Evolutionary conservation across 2,888 invertebrate species (phyloP), one percentile per base, ranked within the genome.

Genomic region (Notocelia uddmanniana): DNA sequence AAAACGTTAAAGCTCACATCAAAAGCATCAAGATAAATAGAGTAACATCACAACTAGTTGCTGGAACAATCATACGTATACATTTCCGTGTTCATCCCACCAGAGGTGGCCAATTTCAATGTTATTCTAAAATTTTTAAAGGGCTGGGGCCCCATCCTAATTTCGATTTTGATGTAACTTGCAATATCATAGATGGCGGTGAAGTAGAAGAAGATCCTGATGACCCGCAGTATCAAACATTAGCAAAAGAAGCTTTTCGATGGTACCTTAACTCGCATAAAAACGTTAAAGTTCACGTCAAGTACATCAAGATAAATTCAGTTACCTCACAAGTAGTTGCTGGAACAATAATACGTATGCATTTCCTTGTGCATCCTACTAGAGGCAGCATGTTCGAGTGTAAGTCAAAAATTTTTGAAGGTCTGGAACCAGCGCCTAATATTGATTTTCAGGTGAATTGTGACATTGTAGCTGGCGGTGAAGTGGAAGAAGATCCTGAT

Each of bases 281-380:
- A 18, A 8, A 19, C 2, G 15, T 15, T 45, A 19, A 18, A 18
- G 19, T 50, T 9, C 1, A 9, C 2, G 19, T 50, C 9, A 50
- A 50, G 19, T 19, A 8, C 10, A 18, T 50, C 19, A n/a, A 50
- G 10, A 19, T 50, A 18, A 18, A 18, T 50, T 2, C 6, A n/a
- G 50, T 50, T 18, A 50, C 50, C 50, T 19, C 50, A 19, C 50
- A 50, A 10, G 50, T 18, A 18, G 50, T 50, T 18, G 8, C 50
- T 5, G 50, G 50, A 10, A 6, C 9, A 9, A 50, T 50, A 3
- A 84, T 80, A 9, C 34, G 13, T 19, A 77, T 84, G 1, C 69
- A 77, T 26, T 81, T 82, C 41, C 72, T 63, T 18, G 76, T 78
- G 18, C 19, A 57, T 26, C 76, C 76, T 8, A n/a, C 37, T 15